Percentiles rank a stretch among this genome's conserved stretches.
phyloP scores from a whole-genome alignment of 2,888 invertebrate genomes.

The Eupelmus urozonus region DNA sequence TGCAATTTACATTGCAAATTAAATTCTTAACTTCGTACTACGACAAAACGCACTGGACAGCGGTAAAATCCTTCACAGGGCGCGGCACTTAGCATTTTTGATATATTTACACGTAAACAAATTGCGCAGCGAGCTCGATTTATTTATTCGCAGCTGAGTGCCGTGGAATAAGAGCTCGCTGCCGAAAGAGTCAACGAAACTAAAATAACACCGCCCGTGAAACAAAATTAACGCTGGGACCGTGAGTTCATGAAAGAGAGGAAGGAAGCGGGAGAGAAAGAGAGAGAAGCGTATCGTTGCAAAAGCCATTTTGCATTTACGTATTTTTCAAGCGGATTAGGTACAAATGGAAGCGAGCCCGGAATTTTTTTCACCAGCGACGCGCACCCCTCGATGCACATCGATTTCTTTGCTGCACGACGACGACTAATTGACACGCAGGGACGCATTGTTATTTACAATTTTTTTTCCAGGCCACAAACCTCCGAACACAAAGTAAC shows the following conservation, averaged over 20 bases:
- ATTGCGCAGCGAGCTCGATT: not conserved
- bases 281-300: not conserved
- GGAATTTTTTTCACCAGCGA: not conserved
- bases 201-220: not conserved
- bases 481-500: conserved; percentile 33
- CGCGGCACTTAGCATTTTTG: not conserved
- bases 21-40: too few species aligned
- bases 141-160: conserved; percentile 1
- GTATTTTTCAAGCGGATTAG: conserved; percentile 47
- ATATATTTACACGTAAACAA: conserved; percentile 18
- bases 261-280: not conserved
- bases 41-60: too few species aligned
- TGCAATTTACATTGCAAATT: too few species aligned
- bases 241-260: too few species aligned
- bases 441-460: not conserved
- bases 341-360: conserved; percentile 23
- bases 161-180: not conserved
- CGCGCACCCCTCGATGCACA: conserved; percentile 4
- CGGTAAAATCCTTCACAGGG: not conserved
- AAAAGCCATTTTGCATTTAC: conserved; percentile 36
- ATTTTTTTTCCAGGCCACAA: conserved; percentile 24
- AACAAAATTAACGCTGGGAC: conserved; percentile 23
- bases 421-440: conserved; percentile 37
- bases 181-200: not conserved
- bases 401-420: conserved; percentile 32